Percentiles rank a stretch among this genome's conserved stretches.
Evolutionary conservation across 2,888 invertebrate genomes (phyloP).

Genomic region (Callyntrura sp.): DNA sequence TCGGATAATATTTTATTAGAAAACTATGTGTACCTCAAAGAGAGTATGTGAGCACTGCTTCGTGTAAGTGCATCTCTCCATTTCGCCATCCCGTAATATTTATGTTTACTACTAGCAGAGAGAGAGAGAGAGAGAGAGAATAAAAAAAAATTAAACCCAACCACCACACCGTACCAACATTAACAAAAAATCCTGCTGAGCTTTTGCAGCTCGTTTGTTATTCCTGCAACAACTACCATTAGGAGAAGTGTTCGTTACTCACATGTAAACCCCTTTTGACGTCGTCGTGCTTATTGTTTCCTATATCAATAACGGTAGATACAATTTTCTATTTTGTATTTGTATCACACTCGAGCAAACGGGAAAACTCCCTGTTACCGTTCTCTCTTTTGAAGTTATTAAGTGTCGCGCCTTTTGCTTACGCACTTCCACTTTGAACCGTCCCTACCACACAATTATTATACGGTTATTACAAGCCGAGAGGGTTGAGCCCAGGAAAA

Average conservation of each 20-base stretch:
- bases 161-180: slow-evolving; percentile 40
- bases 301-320: slow-evolving; percentile 22
- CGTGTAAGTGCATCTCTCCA: neutral
- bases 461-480: slow-evolving; percentile 43
- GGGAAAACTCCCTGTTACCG: neutral
- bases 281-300: slow-evolving; percentile 4
- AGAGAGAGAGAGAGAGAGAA: too few relatives aligned
- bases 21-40: slow-evolving; percentile 36
- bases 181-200: slow-evolving; percentile 68
- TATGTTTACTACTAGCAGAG: slow-evolving; percentile 22
- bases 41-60: neutral
- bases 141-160: too few relatives aligned
- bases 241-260: neutral
- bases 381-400: neutral
- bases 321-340: neutral
- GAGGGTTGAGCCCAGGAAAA: neutral
- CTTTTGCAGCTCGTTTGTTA: slow-evolving; percentile 74
- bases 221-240: slow-evolving; percentile 23
- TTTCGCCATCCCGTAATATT: slow-evolving; percentile 29
- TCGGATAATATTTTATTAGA: slow-evolving; percentile 72
- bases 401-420: neutral
- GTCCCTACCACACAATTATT: slow-evolving; percentile 44
- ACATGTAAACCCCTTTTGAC: neutral
- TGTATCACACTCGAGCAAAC: slow-evolving; percentile 18
- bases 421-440: neutral